Base-by-base conservation (phyloP, 2,888 invertebrate species). In the Boloria selene region DNA sequence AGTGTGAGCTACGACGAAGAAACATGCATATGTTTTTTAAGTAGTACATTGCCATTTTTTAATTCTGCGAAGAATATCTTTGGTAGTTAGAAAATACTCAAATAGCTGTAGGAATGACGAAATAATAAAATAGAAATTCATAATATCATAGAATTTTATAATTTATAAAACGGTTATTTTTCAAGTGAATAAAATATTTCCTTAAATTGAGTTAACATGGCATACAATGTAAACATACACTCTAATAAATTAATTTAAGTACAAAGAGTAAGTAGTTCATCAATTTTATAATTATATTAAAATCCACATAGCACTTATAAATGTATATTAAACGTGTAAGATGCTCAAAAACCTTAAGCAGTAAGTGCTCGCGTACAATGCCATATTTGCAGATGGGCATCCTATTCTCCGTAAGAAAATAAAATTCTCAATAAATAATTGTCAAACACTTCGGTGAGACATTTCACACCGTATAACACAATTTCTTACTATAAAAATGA, bases 311-410 rank as follows among this genome's bases (percentile, higher is more conserved):
- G 71, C 69, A 73, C 38, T 38, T 38, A 38, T 10, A 38, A 38
- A 38, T 38, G 31, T 38, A 38, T 38, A 38, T 10, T 38, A 58
- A 61, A 70, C 56, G 56, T 22, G 65, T 58, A 64, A 63, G 68
- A 53, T 55, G 69, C 71, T 73, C 77, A 81, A 79, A 79, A 79
- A 79, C 51, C 77, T 75, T 72, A 79, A 81, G 82, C 80, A 77
- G 79, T 74, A 74, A 73, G 78, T 72, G 78, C 78, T 80, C 75
- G 80, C 78, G 78, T 78, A 75, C 75, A 76, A 77, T 77, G 85
- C 92, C 92, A 92, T 91, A 92, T 92, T 92, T 92, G 92, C 92
- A 92, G 92, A 92, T 90, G 91, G 85, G 81, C 90, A 90, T 82
- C 65, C 67, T 78, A 83, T 82, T 85, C 79, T 86, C 80, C 85